Evolutionary conservation across 2,797 vertebrate species (phyloP).

Genomic region (Alectoris magna): DNA sequence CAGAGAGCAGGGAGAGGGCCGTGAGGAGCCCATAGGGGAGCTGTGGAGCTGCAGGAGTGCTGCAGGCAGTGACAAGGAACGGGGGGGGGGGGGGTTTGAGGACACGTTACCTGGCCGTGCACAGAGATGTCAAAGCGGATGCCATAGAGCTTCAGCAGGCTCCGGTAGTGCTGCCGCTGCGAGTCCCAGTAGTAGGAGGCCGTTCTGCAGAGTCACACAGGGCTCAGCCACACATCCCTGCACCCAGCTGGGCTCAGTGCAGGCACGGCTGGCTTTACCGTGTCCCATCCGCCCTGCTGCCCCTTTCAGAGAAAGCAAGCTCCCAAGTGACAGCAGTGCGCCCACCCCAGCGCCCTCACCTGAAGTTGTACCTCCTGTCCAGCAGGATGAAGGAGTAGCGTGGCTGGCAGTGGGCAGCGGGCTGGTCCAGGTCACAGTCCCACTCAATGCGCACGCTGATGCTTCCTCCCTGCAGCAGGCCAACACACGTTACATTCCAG

Average conservation of each 20-base stretch:
- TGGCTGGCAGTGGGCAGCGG: constrained; percentile 82
- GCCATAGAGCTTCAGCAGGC: constrained; percentile 91
- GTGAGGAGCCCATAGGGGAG: background rate
- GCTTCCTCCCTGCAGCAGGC: constrained; percentile 84
- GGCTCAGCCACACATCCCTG: background rate
- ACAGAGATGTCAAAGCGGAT: constrained; percentile 92
- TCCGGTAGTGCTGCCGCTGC: constrained; percentile 79
- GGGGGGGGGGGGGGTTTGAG: accelerated
- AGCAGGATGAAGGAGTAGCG: constrained; percentile 89
- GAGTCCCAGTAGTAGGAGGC: constrained; percentile 88
- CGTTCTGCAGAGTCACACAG: constrained; percentile 76
- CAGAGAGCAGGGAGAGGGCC: background rate
- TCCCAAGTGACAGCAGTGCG: accelerated
- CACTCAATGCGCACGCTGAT: constrained; percentile 87
- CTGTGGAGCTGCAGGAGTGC: accelerated
- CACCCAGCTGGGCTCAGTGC: accelerated
- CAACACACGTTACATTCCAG: background rate
- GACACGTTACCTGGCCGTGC: constrained; percentile 84
- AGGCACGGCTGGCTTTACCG: too few relatives aligned
- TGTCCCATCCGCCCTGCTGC: accelerated
- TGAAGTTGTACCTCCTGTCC: constrained; percentile 91
- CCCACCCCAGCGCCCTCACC: constrained; percentile 73
- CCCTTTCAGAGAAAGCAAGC: background rate
- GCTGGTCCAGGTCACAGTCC: constrained; percentile 90
- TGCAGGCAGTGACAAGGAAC: background rate